These are phyloP conservation scores for Smutsia gigantea DNA, from an alignment of 2,797 vertebrate species.

Conservation along the genomic window DNA sequence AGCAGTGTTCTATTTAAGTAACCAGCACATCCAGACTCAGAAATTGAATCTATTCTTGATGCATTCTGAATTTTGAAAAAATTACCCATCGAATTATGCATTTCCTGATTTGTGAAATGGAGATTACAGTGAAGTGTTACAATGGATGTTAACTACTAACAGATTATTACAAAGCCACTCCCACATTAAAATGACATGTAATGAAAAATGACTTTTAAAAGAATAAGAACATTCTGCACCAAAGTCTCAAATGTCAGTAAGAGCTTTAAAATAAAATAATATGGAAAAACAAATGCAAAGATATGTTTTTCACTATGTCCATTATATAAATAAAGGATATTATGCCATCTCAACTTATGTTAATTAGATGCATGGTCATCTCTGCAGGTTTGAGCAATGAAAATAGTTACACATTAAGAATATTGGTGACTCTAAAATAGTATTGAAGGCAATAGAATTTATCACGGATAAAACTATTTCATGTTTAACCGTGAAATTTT, in stretches of 20 bases:
- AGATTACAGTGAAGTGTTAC: slow-evolving; percentile 57
- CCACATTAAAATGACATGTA: slow-evolving; percentile 5
- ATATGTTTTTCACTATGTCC: background rate
- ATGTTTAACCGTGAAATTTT: slow-evolving; percentile 42
- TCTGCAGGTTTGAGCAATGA: slow-evolving; percentile 28
- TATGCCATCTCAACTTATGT: background rate
- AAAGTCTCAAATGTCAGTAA: slow-evolving; percentile 22
- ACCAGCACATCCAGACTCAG: background rate
- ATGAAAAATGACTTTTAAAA: background rate
- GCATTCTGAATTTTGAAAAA: background rate
- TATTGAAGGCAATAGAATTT: slow-evolving; percentile 11
- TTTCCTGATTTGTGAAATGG: slow-evolving; percentile 43
- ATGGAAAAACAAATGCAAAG: slow-evolving; percentile 19
- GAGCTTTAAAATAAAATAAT: slow-evolving; percentile 54
- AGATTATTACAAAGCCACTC: background rate
- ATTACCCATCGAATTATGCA: background rate
- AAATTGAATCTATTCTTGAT: slow-evolving; percentile 8
- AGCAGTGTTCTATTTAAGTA: background rate
- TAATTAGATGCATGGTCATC: background rate
- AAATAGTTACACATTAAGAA: slow-evolving; percentile 44
- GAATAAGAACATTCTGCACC: background rate
- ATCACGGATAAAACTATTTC: slow-evolving; percentile 14
- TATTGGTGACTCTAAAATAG: slow-evolving; percentile 25
- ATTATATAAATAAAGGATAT: background rate
- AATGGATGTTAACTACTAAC: background rate